Conservation (phyloP, 92 coral and sea anemone genomes). For the Ricordea florida region DNA sequence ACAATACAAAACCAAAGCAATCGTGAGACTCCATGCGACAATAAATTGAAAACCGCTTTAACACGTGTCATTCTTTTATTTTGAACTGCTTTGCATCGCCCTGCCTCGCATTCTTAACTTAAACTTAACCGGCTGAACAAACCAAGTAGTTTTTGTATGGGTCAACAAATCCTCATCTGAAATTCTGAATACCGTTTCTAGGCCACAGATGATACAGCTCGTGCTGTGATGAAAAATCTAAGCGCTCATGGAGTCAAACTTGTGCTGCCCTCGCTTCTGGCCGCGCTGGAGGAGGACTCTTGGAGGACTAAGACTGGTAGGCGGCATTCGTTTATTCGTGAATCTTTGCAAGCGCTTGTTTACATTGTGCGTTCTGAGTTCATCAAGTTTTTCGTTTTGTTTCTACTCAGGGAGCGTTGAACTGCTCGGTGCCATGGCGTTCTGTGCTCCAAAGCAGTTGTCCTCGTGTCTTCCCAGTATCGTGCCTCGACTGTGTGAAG, state of each 20-base stretch:
- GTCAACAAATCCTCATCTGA: too few relatives aligned
- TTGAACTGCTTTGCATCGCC: too few relatives aligned
- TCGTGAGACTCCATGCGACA: too few relatives aligned
- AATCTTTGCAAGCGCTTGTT: background rate
- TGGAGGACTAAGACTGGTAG: conserved; percentile 98
- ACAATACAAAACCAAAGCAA: too few relatives aligned
- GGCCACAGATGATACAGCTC: conserved; percentile 99
- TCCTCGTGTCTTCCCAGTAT: conserved; percentile 98
- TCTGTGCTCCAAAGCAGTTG: conserved; percentile 95
- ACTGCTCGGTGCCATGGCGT: conserved; percentile 98
- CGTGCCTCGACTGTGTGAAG: conserved; percentile 93
- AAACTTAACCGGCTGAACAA: too few relatives aligned
- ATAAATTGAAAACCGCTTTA: too few relatives aligned
- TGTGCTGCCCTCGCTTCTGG: conserved; percentile 88
- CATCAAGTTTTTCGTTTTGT: background rate
- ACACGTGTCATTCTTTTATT: too few relatives aligned
- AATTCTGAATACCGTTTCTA: conserved; percentile 30
- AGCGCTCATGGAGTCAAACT: conserved; percentile 99
- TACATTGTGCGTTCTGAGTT: background rate
- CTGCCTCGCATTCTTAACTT: too few relatives aligned
- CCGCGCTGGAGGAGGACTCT: conserved; percentile 93
- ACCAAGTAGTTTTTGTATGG: too few relatives aligned
- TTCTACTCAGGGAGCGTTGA: conserved; percentile 87
- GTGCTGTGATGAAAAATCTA: conserved; percentile 97
- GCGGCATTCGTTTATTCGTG: background rate